These are phyloP conservation scores for Rhadinocentrus ornatus DNA, from an alignment of 2,797 vertebrate genomes.

Conservation along the genomic window DNA sequence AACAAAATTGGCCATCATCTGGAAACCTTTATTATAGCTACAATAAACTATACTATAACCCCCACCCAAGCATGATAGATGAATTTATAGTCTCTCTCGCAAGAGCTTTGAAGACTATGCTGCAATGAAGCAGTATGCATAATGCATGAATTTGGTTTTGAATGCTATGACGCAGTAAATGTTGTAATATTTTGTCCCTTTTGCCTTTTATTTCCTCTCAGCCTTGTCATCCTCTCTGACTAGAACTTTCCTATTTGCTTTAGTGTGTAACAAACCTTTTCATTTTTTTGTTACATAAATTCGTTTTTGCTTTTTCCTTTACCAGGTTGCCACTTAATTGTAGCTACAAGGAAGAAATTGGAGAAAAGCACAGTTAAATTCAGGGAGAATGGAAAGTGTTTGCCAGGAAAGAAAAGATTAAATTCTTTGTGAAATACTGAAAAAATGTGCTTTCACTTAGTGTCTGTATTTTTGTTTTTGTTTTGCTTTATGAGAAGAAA, in stretches of 20 bases:
- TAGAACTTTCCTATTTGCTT: slow-evolving; percentile 17
- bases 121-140: slow-evolving; percentile 69
- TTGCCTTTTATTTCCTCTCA: slow-evolving; percentile 15
- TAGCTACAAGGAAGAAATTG: slow-evolving; percentile 13
- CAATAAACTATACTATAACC: slow-evolving; percentile 41
- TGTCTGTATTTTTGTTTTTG: slow-evolving; percentile 33
- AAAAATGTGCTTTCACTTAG: slow-evolving; percentile 19
- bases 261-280: slow-evolving; percentile 18
- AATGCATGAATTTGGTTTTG: slow-evolving; percentile 69
- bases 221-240: slow-evolving; percentile 10
- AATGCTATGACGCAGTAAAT: slow-evolving; percentile 45
- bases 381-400: background rate
- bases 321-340: slow-evolving; percentile 11
- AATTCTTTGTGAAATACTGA: slow-evolving; percentile 25
- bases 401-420: background rate
- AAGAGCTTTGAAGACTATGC: slow-evolving; percentile 67
- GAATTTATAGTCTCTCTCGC: slow-evolving; percentile 59
- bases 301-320: slow-evolving; percentile 43
- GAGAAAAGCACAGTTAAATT: background rate
- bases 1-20: slow-evolving; percentile 41
- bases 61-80: slow-evolving; percentile 49
- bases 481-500: slow-evolving; percentile 17
- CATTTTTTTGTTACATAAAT: slow-evolving; percentile 37
- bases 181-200: slow-evolving; percentile 57
- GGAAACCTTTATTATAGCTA: slow-evolving; percentile 44